phyloP scores from a whole-genome alignment of 2,888 invertebrate genomes.

The Agriotes lineatus region DNA sequence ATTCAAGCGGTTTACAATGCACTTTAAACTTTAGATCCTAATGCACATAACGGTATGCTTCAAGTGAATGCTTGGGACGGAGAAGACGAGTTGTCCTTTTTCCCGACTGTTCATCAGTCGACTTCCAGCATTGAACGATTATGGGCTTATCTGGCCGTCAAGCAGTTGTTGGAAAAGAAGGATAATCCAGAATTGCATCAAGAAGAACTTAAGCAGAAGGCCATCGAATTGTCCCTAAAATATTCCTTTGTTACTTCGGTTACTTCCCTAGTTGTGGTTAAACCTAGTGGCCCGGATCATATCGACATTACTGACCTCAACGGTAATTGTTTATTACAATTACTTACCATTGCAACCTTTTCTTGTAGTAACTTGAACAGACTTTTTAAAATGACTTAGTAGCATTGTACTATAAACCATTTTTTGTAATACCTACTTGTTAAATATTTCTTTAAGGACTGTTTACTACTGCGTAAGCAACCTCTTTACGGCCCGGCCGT shows the following conservation, averaged over 20 bases:
- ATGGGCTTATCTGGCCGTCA: slow-evolving; percentile 73
- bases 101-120: background rate
- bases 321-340: too few relatives aligned
- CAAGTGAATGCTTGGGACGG: background rate
- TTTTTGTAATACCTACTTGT: too few relatives aligned
- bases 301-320: slow-evolving; percentile 14
- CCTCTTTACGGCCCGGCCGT: too few relatives aligned
- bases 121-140: slow-evolving; percentile 56
- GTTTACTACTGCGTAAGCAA: too few relatives aligned
- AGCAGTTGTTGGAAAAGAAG: slow-evolving; percentile 69
- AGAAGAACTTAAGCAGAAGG: slow-evolving; percentile 53
- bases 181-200: slow-evolving; percentile 50
- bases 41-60: too few relatives aligned
- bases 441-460: too few relatives aligned
- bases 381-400: too few relatives aligned
- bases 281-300: slow-evolving; percentile 30
- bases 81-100: background rate
- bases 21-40: background rate
- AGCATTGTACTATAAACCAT: too few relatives aligned
- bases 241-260: slow-evolving; percentile 41
- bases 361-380: too few relatives aligned
- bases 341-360: too few relatives aligned
- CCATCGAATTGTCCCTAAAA: slow-evolving; percentile 59
- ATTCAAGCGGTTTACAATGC: background rate
- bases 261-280: slow-evolving; percentile 42